Conservation (phyloP, 2,113 vertebrate species). For the Megatriorchis doriae region DNA sequence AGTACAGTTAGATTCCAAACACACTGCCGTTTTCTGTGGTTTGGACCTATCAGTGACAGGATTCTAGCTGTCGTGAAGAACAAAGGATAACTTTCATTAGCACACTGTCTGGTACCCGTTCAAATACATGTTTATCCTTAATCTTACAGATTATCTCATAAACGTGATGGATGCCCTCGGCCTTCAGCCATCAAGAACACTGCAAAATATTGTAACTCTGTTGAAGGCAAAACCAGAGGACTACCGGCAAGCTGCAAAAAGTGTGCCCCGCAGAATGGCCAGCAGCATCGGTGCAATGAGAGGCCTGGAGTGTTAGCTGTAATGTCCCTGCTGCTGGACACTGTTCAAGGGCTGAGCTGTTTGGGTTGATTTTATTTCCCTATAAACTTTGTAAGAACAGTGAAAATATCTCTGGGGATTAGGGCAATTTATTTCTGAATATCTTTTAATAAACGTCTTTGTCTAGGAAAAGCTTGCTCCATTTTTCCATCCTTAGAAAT, state of each 20-base stretch:
- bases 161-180: conserved; percentile 98
- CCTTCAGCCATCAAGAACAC: conserved; percentile 84
- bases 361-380: not conserved
- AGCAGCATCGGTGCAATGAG: conserved; percentile 81
- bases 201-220: conserved; percentile 81
- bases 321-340: not conserved
- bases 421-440: not conserved
- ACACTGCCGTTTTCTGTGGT: not conserved
- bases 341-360: not conserved
- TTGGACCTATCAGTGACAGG: not conserved
- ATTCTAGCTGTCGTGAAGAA: not conserved
- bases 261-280: conserved; percentile 80
- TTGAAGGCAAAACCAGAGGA: conserved; percentile 89
- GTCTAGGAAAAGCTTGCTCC: not conserved
- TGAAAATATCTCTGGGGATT: not conserved
- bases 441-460: not conserved
- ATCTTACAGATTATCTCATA: conserved; percentile 86
- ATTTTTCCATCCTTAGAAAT: not conserved
- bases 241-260: conserved; percentile 82
- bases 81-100: not conserved
- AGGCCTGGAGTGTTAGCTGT: conserved; percentile 74
- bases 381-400: not conserved
- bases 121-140: not conserved
- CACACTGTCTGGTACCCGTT: not conserved
- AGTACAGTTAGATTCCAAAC: not conserved